These are phyloP conservation scores for Epicampocera succincta DNA, from an alignment of 2,888 invertebrate species.

Conservation along the genomic window DNA sequence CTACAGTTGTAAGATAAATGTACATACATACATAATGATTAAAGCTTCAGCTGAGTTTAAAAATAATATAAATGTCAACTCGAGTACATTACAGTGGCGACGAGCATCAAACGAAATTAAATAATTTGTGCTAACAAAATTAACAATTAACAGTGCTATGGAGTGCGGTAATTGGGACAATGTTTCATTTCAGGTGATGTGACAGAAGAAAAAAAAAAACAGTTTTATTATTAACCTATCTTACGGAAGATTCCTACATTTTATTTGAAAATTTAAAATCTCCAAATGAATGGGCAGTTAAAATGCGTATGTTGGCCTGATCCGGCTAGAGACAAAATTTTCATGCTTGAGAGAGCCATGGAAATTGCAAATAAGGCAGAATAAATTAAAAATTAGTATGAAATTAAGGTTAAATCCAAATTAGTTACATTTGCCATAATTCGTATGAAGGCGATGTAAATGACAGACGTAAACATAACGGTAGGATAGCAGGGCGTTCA, in stretches of 20 bases:
- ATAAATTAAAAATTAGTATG: conserved; percentile 6
- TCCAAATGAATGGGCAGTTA: conserved; percentile 1
- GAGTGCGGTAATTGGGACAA: neutral
- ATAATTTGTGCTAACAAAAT: no score
- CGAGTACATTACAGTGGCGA: no score
- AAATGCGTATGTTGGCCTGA: neutral
- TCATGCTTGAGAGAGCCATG: neutral
- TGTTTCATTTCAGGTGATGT: neutral
- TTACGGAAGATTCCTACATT: neutral
- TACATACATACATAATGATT: no score
- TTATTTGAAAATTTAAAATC: conserved; percentile 3
- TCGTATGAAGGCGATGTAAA: neutral
- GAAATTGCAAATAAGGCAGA: conserved; percentile 9
- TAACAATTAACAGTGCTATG: no score
- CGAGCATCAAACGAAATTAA: no score
- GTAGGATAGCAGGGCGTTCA: no score
- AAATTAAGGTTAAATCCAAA: conserved; percentile 1
- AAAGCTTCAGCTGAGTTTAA: no score
- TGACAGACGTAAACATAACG: no score
- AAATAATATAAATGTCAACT: no score
- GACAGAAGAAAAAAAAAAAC: neutral
- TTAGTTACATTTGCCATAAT: neutral
- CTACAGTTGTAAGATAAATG: no score
- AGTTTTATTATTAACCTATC: neutral
- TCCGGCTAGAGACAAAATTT: conserved; percentile 7